Conservation (phyloP, 2,888 invertebrate genomes). For the Desoria tigrina region DNA sequence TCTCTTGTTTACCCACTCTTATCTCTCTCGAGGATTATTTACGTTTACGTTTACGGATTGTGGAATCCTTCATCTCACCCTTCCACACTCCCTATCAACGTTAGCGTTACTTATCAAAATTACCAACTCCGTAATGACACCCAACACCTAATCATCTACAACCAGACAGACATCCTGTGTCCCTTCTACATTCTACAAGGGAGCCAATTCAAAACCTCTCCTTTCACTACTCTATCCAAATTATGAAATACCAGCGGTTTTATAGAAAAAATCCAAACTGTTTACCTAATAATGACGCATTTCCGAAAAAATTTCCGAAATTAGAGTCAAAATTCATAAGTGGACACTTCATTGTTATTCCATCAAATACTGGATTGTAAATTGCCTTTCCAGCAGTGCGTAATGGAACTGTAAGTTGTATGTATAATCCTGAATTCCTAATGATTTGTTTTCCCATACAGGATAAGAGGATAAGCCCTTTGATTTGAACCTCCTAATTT, state of each 20-base stretch:
- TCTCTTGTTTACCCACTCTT: slow-evolving; percentile 14
- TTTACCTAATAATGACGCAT: slow-evolving; percentile 9
- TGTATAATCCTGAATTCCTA: no score
- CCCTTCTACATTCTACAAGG: neutral
- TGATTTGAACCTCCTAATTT: no score
- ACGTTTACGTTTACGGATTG: neutral
- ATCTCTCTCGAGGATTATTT: neutral
- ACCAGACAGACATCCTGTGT: slow-evolving; percentile 8
- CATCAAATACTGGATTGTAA: no score
- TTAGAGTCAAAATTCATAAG: no score
- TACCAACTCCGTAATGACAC: neutral
- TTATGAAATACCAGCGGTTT: neutral
- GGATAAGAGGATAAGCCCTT: no score
- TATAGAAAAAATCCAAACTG: no score
- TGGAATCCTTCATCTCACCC: slow-evolving; percentile 13
- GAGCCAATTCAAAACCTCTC: neutral
- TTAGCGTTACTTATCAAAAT: neutral
- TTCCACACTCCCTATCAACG: no score
- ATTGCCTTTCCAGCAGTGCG: no score
- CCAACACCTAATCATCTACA: slow-evolving; percentile 3
- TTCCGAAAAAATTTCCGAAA: slow-evolving; percentile 7
- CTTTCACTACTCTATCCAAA: neutral
- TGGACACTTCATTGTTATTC: no score
- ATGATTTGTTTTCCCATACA: no score
- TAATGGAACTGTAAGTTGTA: no score